These are phyloP conservation scores for Ennomos quercinarius DNA, from an alignment of 2,888 invertebrate genomes.

Conservation along the genomic window DNA sequence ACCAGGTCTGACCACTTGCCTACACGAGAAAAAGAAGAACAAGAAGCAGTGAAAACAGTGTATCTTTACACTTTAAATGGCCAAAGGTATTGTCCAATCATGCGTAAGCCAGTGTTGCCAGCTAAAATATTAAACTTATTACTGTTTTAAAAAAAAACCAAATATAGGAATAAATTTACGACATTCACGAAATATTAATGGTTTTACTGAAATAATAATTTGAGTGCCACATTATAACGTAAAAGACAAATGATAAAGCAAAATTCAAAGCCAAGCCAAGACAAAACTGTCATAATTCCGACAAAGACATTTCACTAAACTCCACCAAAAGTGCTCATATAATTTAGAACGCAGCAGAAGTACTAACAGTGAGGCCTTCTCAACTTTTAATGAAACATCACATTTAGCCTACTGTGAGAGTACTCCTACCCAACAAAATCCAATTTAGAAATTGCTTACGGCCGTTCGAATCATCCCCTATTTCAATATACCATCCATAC, in stretches of 20 bases:
- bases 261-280: background rate
- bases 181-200: too few relatives aligned
- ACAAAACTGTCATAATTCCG: background rate
- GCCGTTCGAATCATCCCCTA: conserved; percentile 59
- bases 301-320: conserved; percentile 12
- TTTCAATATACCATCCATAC: conserved; percentile 45
- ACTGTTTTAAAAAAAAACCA: too few relatives aligned
- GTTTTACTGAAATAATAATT: too few relatives aligned
- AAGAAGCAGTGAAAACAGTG: too few relatives aligned
- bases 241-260: background rate
- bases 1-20: too few relatives aligned
- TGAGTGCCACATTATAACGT: too few relatives aligned
- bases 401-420: conserved; percentile 42
- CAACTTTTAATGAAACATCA: conserved; percentile 58
- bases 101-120: too few relatives aligned
- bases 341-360: conserved; percentile 27
- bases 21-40: too few relatives aligned
- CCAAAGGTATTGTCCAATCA: too few relatives aligned
- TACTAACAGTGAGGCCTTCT: conserved; percentile 32
- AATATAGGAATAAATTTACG: too few relatives aligned
- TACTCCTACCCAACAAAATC: conserved; percentile 53
- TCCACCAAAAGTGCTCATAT: conserved; percentile 15
- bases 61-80: too few relatives aligned
- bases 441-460: conserved; percentile 72
- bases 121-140: too few relatives aligned